Evolutionary conservation across 2,113 vertebrate species (phyloP).

Genomic region (Saimiri boliviensis): DNA sequence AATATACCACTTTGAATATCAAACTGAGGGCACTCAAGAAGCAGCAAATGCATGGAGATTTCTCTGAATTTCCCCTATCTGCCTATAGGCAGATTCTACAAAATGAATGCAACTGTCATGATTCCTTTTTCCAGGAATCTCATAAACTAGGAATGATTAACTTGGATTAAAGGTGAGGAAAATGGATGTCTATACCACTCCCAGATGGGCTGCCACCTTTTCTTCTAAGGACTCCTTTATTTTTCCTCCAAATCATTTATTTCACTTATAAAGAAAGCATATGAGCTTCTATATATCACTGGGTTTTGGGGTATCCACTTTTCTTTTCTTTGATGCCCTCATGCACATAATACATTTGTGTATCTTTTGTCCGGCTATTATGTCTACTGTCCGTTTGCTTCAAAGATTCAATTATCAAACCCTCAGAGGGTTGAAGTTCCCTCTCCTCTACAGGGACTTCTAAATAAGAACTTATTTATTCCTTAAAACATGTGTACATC

Average conservation of each 20-base stretch:
- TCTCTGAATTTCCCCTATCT: neutral
- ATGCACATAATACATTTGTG: neutral
- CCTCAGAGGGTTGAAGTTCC: neutral
- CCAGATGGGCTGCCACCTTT: neutral
- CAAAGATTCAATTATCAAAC: neutral
- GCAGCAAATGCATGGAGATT: neutral
- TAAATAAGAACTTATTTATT: neutral
- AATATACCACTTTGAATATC: neutral
- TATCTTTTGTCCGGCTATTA: neutral
- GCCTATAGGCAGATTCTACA: neutral
- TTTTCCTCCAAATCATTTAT: neutral
- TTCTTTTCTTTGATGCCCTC: neutral
- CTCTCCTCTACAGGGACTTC: neutral
- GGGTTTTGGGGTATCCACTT: neutral
- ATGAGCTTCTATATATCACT: neutral
- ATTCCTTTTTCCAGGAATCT: neutral
- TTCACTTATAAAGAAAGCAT: neutral
- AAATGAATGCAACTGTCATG: neutral
- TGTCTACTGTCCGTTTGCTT: neutral
- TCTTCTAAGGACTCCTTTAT: neutral
- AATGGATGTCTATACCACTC: neutral
- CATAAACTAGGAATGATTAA: neutral
- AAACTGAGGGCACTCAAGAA: neutral
- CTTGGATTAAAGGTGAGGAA: neutral
- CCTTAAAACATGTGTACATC: neutral